phyloP scores from a whole-genome alignment of 1,140 invertebrate genomes.

The Atta colombica region DNA sequence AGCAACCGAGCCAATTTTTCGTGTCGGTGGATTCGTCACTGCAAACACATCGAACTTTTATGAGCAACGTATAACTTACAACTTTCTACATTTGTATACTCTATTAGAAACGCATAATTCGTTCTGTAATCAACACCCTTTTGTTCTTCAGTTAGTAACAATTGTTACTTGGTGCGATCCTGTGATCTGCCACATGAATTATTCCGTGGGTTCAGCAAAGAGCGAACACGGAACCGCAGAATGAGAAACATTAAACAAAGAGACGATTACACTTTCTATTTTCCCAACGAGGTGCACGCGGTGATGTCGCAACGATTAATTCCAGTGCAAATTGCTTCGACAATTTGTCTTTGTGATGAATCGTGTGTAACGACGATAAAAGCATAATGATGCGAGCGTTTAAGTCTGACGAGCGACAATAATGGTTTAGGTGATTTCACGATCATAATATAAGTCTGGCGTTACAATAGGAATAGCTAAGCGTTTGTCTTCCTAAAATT shows the following conservation, averaged over 20 bases:
- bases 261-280: constrained; percentile 52
- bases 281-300: constrained; percentile 17
- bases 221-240: constrained; percentile 30
- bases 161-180: constrained; percentile 23
- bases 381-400: constrained; percentile 30
- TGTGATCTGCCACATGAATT: not conserved
- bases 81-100: not conserved
- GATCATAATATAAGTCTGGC: constrained; percentile 36
- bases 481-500: constrained; percentile 35
- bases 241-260: constrained; percentile 21
- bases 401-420: constrained; percentile 5
- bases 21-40: constrained; percentile 89
- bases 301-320: constrained; percentile 49
- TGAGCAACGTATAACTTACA: not conserved
- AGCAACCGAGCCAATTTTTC: constrained; percentile 96
- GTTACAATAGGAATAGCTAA: constrained; percentile 55
- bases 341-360: constrained; percentile 45
- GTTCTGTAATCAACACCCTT: not conserved
- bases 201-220: constrained; percentile 15
- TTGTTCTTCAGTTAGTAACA: constrained; percentile 13
- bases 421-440: constrained; percentile 15
- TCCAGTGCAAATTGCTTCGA: constrained; percentile 29
- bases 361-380: constrained; percentile 10
- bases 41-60: constrained; percentile 62
- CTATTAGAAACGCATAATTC: not conserved